These are phyloP conservation scores for Halcyon leucocephala DNA, from an alignment of 2,797 vertebrate genomes.

Conservation along the genomic window DNA sequence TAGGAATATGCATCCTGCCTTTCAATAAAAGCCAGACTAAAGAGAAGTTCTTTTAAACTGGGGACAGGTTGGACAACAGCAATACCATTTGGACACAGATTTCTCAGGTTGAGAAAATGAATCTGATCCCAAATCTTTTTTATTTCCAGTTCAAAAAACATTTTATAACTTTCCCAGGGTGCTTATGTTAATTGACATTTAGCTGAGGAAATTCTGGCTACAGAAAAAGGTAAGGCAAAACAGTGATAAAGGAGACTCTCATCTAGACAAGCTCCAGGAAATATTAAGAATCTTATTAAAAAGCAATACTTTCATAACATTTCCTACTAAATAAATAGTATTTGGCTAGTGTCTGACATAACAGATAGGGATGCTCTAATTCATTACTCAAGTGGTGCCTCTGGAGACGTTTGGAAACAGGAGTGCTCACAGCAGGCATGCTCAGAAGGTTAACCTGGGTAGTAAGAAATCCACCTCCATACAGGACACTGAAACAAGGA, in stretches of 20 bases:
- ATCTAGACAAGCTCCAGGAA: background rate
- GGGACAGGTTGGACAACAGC: background rate
- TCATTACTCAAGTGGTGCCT: background rate
- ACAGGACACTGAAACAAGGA: background rate
- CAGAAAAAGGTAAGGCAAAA: background rate
- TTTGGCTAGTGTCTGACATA: background rate
- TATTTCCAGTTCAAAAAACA: background rate
- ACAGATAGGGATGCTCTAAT: background rate
- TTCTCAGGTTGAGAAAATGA: background rate
- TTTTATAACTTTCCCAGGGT: background rate
- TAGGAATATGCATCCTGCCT: background rate
- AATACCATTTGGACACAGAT: background rate
- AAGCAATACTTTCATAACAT: background rate
- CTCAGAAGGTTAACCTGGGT: background rate
- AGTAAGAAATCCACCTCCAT: background rate
- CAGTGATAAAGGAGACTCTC: background rate
- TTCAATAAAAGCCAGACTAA: background rate
- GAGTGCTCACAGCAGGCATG: accelerated
- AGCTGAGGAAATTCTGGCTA: background rate
- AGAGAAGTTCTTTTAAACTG: background rate
- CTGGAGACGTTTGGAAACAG: background rate
- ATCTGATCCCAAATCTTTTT: background rate
- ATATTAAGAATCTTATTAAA: background rate
- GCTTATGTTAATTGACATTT: background rate
- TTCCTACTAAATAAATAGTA: background rate